Percentiles rank a stretch among this genome's conserved stretches.
Evolutionary conservation across 2,113 vertebrate species (phyloP).

Genomic region (Origma solitaria): DNA sequence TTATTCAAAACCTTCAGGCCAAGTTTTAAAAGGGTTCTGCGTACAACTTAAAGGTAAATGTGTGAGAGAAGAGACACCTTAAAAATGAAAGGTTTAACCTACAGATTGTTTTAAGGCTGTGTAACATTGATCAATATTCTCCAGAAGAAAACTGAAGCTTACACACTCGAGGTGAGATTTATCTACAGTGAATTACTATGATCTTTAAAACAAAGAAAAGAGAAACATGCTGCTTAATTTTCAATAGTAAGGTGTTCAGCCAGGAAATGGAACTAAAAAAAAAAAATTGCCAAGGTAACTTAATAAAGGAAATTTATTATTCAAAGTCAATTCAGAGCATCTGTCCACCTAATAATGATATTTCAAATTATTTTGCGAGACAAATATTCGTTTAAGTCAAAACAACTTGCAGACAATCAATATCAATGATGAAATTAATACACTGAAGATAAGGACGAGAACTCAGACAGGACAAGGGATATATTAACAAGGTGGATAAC

Average conservation of each 20-base stretch:
- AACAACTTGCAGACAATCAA: not conserved
- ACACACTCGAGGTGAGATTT: not conserved
- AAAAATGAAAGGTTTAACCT: not conserved
- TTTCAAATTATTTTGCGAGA: not conserved
- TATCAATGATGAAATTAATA: not conserved
- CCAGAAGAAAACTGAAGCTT: not conserved
- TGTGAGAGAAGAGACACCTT: not conserved
- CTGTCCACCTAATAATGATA: not conserved
- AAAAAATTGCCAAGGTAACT: not conserved
- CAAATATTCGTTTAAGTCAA: not conserved
- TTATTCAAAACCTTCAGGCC: not conserved
- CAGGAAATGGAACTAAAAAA: not conserved
- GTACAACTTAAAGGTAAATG: not conserved
- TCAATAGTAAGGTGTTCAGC: not conserved
- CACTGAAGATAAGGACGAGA: not conserved
- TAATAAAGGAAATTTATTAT: not conserved
- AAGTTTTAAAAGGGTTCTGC: not conserved
- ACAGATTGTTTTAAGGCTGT: not conserved
- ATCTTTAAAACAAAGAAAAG: not conserved
- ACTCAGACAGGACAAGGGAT: not conserved
- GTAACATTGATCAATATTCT: not conserved
- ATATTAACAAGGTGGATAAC: not conserved
- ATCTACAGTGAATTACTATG: not conserved
- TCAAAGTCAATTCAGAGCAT: not conserved
- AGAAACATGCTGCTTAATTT: not conserved